Base-by-base conservation (phyloP, 2,888 invertebrate genomes). In the Sycophila texana region DNA sequence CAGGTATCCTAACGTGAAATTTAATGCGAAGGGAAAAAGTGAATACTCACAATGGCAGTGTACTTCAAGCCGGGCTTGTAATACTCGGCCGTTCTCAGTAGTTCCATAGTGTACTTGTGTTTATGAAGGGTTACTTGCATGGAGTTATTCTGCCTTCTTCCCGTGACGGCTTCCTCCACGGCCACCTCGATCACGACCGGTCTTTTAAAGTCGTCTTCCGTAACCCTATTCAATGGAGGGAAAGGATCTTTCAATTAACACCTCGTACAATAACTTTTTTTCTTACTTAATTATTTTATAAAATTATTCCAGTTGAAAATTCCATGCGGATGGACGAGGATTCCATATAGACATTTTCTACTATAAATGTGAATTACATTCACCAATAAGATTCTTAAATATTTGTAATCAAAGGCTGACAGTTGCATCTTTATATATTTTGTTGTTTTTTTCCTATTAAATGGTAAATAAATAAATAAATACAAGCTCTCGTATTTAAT, bases 11-110 rank as follows among this genome's bases (percentile, higher is more conserved):
- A 30, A 57, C n/a, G 47, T 53, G 57, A 68, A 49, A 53, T 67
- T 73, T 67, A 63, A 66, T 51, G 49, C 16, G 2, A 14, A 51
- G 53, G 49, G 74, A 78, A 55, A 39, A 20, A 30, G 26, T n/a
- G n/a, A 70, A 74, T 82, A 90, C 93, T 92, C 91, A 96, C 96
- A 91, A 95, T 95, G 26, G 97, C 95, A 49, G 94, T 95, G 85
- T 96, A 97, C 82, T 95, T 95, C 70, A 98, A 92, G 26, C 95
- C 96, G 0, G 97, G 98, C 89, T 97, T 97, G 91, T 97, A 99
- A 83, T 95, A 95, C 84, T 96, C 95, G 0, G 98, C 96, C 26
- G 95, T 95, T 85, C 95, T 94, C 22, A 97, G 93, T 72, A 96
- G 92, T 79, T 95, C 93, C 91, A 97, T 92, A 84, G 94, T 94